Percentiles rank a stretch among this genome's conserved stretches.
Evolutionary conservation across 2,797 vertebrate genomes (phyloP).

Genomic region (Acrocephalus scirpaceus): DNA sequence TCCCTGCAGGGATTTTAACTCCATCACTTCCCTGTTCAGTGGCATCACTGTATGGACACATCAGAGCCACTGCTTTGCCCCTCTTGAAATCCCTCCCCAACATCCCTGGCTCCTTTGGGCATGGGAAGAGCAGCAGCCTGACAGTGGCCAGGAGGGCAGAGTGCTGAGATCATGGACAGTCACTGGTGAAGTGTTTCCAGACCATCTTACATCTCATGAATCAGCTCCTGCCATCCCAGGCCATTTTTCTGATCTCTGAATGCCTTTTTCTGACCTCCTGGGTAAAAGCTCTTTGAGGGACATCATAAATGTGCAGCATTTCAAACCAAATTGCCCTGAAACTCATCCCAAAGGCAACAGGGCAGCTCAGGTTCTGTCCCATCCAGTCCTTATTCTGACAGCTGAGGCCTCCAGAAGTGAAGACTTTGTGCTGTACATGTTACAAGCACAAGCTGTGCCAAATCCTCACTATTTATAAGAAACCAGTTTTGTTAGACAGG

Average conservation of each 20-base stretch:
- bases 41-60: background rate
- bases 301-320: background rate
- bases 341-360: background rate
- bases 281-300: background rate
- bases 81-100: background rate
- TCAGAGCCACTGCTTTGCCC: background rate
- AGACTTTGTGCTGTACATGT: background rate
- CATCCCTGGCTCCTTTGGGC: background rate
- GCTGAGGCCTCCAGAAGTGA: background rate
- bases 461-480: background rate
- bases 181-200: background rate
- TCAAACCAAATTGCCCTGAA: background rate
- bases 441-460: background rate
- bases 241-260: background rate
- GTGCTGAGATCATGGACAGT: background rate
- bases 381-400: background rate
- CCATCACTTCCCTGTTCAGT: background rate
- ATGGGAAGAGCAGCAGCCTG: background rate
- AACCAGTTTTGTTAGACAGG: background rate
- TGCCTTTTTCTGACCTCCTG: background rate
- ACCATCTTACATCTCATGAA: background rate
- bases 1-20: background rate
- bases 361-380: background rate
- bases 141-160: background rate
- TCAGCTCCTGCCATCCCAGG: background rate